Conservation (phyloP, 2,888 invertebrate species). For the Stratiomys singularior region DNA sequence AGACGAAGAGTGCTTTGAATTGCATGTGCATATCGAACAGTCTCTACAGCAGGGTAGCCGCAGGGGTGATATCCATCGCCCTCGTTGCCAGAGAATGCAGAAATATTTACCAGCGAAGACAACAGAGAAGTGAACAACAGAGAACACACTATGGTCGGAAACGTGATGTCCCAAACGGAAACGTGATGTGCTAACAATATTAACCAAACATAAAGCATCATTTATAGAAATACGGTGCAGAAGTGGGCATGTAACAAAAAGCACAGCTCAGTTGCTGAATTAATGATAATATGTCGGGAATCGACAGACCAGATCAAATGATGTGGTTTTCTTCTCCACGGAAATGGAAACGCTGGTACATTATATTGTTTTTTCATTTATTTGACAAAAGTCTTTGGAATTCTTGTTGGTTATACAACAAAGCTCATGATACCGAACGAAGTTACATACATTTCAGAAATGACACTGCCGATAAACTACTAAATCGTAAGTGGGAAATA, state of each 20-base stretch:
- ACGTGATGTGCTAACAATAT: too few relatives aligned
- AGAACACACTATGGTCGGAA: too few relatives aligned
- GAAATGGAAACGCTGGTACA: slow-evolving; percentile 22
- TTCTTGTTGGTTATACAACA: slow-evolving; percentile 36
- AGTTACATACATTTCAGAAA: too few relatives aligned
- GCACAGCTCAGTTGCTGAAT: neutral
- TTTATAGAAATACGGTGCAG: neutral
- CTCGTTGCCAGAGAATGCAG: neutral
- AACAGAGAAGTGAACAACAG: neutral
- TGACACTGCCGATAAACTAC: too few relatives aligned
- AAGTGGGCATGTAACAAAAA: slow-evolving; percentile 18
- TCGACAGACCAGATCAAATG: slow-evolving; percentile 35
- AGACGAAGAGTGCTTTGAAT: too few relatives aligned
- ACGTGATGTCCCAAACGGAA: too few relatives aligned
- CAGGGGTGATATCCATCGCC: neutral
- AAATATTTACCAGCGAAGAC: neutral
- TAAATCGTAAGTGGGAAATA: too few relatives aligned
- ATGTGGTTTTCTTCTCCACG: slow-evolving; percentile 39
- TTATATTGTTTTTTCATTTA: slow-evolving; percentile 26
- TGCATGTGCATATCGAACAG: too few relatives aligned
- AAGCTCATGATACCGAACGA: neutral
- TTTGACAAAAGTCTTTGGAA: slow-evolving; percentile 10
- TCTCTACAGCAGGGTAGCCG: too few relatives aligned
- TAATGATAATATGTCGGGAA: slow-evolving; percentile 33
- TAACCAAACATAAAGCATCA: too few relatives aligned